These are phyloP conservation scores for Eupithecia subumbrata DNA, from an alignment of 2,888 invertebrate species.

Conservation along the genomic window DNA sequence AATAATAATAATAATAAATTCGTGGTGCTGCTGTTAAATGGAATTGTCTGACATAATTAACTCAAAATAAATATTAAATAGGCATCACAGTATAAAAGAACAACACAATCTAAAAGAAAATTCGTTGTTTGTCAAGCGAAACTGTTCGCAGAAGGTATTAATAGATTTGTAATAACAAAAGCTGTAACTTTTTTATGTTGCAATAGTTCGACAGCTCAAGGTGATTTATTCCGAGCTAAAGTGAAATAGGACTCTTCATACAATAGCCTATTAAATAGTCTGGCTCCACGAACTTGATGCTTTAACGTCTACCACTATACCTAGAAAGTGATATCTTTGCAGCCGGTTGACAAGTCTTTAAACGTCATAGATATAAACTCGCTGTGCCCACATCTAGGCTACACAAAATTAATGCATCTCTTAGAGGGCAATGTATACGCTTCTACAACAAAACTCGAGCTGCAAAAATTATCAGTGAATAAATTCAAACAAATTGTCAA, in stretches of 20 bases:
- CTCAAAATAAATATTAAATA: no score
- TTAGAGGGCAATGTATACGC: no score
- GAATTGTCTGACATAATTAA: no score
- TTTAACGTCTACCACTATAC: background rate
- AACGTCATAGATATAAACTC: no score
- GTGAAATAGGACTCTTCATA: constrained; percentile 27
- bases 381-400: no score
- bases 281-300: constrained; percentile 21
- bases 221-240: constrained; percentile 10
- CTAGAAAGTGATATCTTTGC: background rate
- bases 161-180: constrained; percentile 9
- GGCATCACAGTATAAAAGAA: background rate
- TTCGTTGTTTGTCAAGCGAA: background rate
- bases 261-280: constrained; percentile 27
- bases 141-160: background rate
- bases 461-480: no score
- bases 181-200: background rate
- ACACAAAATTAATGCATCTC: no score
- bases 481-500: no score
- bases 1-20: no score
- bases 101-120: background rate
- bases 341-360: background rate
- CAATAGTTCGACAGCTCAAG: constrained; percentile 8
- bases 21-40: no score
- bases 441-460: no score